Base-by-base conservation (phyloP, 1,140 invertebrate genomes). In the Limonius californicus region DNA sequence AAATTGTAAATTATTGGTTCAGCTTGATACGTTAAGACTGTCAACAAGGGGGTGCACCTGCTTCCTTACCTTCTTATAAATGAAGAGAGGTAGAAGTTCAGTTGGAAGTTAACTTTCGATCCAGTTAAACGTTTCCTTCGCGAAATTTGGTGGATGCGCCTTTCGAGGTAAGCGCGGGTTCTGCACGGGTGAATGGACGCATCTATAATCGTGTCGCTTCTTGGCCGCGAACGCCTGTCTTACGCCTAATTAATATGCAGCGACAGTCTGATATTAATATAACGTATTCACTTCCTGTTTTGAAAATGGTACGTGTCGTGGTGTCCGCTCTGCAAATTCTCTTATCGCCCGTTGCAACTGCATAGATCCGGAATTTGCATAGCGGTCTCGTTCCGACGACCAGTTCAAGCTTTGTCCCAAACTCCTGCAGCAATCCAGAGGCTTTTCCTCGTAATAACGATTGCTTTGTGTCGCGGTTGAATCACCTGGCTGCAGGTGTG, bases 401-500 rank as follows among this genome's bases (percentile, higher is more conserved):
- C 35, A 39, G 35, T 39, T 39, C n/a, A 2, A 2, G 35, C 35
- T 39, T 39, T 39, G 35, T 39, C 35, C 35, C 35, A 12, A n/a
- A 39, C 35, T 39, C n/a, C 15, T 47, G 53, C 30, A 20, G n/a
- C 12, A 45, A 50, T 50, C 16, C 45, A 18, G 16, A 21, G 16
- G 45, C 19, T 16, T 18, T 50, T 50, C n/a, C 19, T 50, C 45
- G 19, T 50, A 21, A 12, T 50, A 50, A 50, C 45, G 45, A 21
- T 55, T 55, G 27, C 54, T 55, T 55, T 55, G 54, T 55, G 54
- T 55, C 54, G 54, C 54, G 61, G 45, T 50, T 50, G 55, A 63
- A 65, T 62, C 68, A 70, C 68, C 68, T 70, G 68, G 61, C 64
- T 58, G 67, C 68, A 70, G 68, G 68, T 70, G 63, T 50, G 60